phyloP scores from a whole-genome alignment of 2,888 invertebrate genomes.

The Pteria penguin region DNA sequence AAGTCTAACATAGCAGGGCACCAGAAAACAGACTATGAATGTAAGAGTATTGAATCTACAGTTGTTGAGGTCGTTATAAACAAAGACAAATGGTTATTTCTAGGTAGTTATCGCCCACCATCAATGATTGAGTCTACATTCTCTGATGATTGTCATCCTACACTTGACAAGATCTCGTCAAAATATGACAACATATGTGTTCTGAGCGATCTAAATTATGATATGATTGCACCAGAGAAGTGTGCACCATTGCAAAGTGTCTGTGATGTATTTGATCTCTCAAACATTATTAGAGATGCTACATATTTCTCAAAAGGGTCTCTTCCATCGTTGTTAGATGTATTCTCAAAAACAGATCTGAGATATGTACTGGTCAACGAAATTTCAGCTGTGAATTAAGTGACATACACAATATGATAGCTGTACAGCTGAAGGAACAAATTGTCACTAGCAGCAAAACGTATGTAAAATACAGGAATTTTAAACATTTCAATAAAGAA shows the following conservation, averaged over 20 bases:
- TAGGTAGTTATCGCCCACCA: background rate
- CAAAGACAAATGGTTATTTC: conserved; percentile 1
- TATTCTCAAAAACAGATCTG: too few species aligned
- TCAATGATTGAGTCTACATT: background rate
- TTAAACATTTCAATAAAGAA: too few species aligned
- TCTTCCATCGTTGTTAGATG: too few species aligned
- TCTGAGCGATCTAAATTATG: conserved; percentile 6
- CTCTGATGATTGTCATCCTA: background rate
- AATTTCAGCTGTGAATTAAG: too few species aligned
- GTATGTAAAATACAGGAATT: too few species aligned
- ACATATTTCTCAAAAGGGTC: too few species aligned
- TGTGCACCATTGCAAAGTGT: background rate
- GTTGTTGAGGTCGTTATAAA: conserved; percentile 1
- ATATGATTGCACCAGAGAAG: background rate
- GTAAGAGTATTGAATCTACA: background rate
- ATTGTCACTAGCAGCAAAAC: too few species aligned
- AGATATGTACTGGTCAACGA: too few species aligned
- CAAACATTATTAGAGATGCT: too few species aligned
- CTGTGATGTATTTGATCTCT: conserved; percentile 4
- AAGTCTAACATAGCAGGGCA: background rate
- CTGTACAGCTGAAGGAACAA: too few species aligned
- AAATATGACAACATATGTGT: background rate
- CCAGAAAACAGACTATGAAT: background rate
- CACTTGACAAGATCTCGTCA: conserved; percentile 5
- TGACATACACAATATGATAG: too few species aligned